Conservation (phyloP, 2,888 invertebrate species). For the Leucophenga montana region DNA sequence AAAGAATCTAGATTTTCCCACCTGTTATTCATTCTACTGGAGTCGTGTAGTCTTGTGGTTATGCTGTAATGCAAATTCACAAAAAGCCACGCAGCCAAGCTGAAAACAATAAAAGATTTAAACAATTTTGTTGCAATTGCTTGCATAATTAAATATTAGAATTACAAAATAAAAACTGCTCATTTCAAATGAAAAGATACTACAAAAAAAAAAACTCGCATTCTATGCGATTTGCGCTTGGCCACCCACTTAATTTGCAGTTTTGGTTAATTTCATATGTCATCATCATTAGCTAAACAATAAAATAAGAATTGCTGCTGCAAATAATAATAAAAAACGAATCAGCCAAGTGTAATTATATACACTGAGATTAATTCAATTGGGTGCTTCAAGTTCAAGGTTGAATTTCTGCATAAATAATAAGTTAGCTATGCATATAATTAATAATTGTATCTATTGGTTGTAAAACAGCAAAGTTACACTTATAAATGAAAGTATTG, state of each 20-base stretch:
- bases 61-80: not conserved
- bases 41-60: not conserved
- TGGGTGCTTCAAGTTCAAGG: constrained; percentile 57
- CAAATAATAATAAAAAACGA: not conserved
- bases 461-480: not conserved
- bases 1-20: constrained; percentile 9
- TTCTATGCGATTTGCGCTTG: not conserved
- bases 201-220: too few species aligned
- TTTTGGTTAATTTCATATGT: constrained; percentile 19
- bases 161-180: not conserved
- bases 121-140: constrained; percentile 3
- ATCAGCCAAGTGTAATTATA: not conserved
- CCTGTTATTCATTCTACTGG: not conserved
- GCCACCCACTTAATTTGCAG: constrained; percentile 21
- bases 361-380: constrained; percentile 1
- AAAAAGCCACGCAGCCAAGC: constrained; percentile 19
- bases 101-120: constrained; percentile 3
- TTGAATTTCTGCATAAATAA: constrained; percentile 64
- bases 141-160: constrained; percentile 20
- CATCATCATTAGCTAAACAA: constrained; percentile 18
- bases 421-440: constrained; percentile 47
- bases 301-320: not conserved
- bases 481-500: too few species aligned
- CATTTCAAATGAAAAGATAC: too few species aligned
- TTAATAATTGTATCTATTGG: constrained; percentile 35